Base-by-base conservation (phyloP, 2,113 vertebrate genomes). In the Leuciscus idus region DNA sequence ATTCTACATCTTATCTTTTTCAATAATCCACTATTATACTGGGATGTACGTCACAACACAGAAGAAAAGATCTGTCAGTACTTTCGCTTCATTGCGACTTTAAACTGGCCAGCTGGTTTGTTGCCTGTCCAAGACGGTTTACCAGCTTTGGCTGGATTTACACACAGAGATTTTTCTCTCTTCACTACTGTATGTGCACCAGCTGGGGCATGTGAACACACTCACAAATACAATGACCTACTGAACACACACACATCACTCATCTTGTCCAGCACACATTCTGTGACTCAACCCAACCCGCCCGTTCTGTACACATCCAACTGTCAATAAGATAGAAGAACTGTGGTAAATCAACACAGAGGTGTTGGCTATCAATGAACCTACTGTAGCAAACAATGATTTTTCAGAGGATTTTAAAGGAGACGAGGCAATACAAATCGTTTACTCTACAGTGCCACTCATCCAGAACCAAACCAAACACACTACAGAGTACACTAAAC, bases 221-320 rank as follows among this genome's bases (percentile, higher is more conserved):
- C 79, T 33, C 50, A 12, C 85, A 57, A 48, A 83, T 61, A 80
- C 52, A 84, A 39, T 55, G 81, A 79, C 52, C 61, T 36, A 81
- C 70, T 39, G 4, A 52, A 82, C 36, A 87, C 48, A 87, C 79
- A 77, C 36, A 83, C 82, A 50, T 48, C 50, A 9, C 39, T 30
- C 70, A 46, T 19, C 23, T 30, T 36, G 10, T 9, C 21, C 17
- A 70, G 52, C 61, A 87, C n/a, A 81, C 62, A 68, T 84, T 79
- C 6, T 39, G 48, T 70, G 61, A 84, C 55, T 79, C 11, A 70
- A 55, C 46, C 79, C 66, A 48, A 19, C 33, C 36, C 19, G 57
- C 59, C 76, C 26, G 36, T n/a, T 75, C 15, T 11, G 59, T 83
- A 81, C 30, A 75, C 55, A 26, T 33, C 23, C 26, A 52, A 70